Base-by-base conservation (phyloP, 53 echinoderm and acorn worm species). In the Paelopatides confundens region DNA sequence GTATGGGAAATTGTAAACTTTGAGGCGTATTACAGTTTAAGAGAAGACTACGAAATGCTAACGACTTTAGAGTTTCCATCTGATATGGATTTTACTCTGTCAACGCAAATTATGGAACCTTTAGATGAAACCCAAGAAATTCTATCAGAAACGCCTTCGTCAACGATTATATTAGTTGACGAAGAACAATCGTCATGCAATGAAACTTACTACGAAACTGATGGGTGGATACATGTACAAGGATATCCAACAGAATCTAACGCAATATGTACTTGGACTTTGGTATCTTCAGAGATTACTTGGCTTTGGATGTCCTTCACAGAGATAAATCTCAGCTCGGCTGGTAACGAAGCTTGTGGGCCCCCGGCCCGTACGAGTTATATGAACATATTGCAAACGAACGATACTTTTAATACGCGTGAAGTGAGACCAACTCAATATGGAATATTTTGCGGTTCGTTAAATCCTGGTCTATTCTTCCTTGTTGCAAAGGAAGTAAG, bases 401-500 rank as follows among this genome's bases (percentile, higher is more conserved):
- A 74, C 46, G 21, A 74, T 14, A 40, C 74, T 28, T 46, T 74
- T 26, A 12, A 39, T 9, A 74, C 39, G 5, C 5, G 24, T 35
- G 40, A 21, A 39, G 74, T 40, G 39, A 27, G 18, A n/a, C 46
- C 74, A 9, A 21, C 26, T 8, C 27, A 23, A 24, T 39, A 40
- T 21, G 74, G 74, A 39, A 74, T 21, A 53, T 79, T 29, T 21
- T 79, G 79, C 32, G 79, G 79, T 3, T 15, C 79, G 26, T 28
- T 28, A 10, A 79, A 27, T 51, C 14, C 79, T 52, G 32, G 48
- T 50, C 14, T 7, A 53, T 1, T 79, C 33, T 33, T 47, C 31
- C 29, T 79, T 15, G 14, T 79, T 52, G 79, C 79, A 30, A 46
- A 48, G 52, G 49, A 53, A 18, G 79, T 79, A 5, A 74, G 74